Evolutionary conservation across 1,140 invertebrate genomes (phyloP).

Genomic region (Dreissena polymorpha): DNA sequence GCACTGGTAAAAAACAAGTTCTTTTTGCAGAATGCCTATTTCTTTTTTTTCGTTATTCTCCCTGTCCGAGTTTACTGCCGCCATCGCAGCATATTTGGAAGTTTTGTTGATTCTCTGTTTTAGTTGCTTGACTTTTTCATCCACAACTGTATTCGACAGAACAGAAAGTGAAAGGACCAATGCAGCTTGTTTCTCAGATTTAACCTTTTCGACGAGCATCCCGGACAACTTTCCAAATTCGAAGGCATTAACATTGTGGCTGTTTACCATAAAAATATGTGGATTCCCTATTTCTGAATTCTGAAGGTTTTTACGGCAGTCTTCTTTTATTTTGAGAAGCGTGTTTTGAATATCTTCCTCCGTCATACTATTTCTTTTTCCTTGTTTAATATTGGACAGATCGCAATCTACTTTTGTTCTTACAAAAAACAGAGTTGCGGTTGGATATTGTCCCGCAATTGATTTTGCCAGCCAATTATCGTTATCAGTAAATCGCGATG

Average conservation of each 20-base stretch:
- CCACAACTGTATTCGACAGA: background rate
- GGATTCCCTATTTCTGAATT: background rate
- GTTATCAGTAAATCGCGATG: background rate
- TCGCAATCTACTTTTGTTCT: background rate
- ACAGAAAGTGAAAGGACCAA: background rate
- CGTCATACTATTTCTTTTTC: background rate
- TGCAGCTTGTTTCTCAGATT: background rate
- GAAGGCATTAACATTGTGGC: slow-evolving; percentile 3
- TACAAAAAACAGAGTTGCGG: background rate
- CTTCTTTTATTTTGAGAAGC: background rate
- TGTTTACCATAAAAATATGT: background rate
- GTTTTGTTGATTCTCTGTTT: background rate
- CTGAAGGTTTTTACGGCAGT: background rate
- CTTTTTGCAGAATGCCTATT: background rate
- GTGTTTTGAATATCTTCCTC: background rate
- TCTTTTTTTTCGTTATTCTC: background rate
- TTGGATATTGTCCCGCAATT: background rate
- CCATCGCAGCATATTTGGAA: background rate
- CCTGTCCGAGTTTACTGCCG: background rate
- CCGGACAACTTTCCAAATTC: slow-evolving; percentile 5
- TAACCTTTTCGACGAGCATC: background rate
- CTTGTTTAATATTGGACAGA: background rate
- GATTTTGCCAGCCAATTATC: background rate
- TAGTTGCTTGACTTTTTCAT: background rate
- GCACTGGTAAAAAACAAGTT: background rate